A percentile compares a stretch with the other conserved stretches of the same genome.
These are phyloP conservation scores for Apodemia mormo DNA, from an alignment of 2,888 invertebrate species.

Conservation along the genomic window DNA sequence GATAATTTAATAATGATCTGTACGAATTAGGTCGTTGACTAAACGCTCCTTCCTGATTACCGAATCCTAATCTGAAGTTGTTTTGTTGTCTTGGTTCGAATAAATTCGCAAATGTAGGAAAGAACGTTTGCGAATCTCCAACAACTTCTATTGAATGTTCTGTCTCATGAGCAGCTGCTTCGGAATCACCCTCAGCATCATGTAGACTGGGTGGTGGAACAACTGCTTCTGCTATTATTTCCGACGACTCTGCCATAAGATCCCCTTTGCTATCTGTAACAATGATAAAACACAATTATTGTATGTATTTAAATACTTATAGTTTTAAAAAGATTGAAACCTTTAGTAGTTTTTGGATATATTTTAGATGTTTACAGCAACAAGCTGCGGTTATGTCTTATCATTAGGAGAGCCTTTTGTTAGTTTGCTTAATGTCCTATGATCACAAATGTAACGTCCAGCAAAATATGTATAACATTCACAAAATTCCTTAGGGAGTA, in stretches of 20 bases:
- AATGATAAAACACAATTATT: background rate
- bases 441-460: no score
- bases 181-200: constrained; percentile 47
- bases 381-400: no score
- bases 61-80: constrained; percentile 81
- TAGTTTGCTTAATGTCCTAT: no score
- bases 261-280: constrained; percentile 69
- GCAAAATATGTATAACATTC: no score
- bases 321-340: background rate
- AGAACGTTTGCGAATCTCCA: constrained; percentile 85
- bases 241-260: constrained; percentile 71
- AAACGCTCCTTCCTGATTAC: constrained; percentile 82
- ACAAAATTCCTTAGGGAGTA: no score
- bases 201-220: constrained; percentile 58
- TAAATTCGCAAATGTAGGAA: constrained; percentile 88
- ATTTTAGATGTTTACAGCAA: no score
- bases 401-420: no score
- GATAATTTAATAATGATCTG: constrained; percentile 71
- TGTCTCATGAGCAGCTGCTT: constrained; percentile 54
- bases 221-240: constrained; percentile 70
- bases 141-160: constrained; percentile 81
- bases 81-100: constrained; percentile 81
- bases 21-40: constrained; percentile 82
- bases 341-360: no score
- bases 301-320: background rate